Evolutionary conservation across 2,888 invertebrate genomes (phyloP), one percentile per base, ranked within the genome.

Genomic region (Dioctria linearis): DNA sequence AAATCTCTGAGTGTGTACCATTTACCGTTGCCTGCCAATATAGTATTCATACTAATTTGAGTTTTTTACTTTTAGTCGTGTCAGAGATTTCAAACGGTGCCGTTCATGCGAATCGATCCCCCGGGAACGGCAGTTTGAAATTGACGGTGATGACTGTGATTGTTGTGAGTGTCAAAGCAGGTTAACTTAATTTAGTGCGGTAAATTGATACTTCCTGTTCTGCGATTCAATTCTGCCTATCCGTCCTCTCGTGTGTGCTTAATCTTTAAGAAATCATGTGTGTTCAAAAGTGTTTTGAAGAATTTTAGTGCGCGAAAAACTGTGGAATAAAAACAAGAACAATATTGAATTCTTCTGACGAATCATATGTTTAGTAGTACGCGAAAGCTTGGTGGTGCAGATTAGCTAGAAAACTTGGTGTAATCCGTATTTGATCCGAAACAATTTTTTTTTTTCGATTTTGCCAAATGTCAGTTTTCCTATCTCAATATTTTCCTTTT

Each of bases 1-100:
- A 5, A 9, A n/a, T 40, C 25, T 6, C 61, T 13, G n/a, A 54
- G 25, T 61, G 61, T 39, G 61, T 39, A 25, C 37, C 6, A 61
- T 61, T 5, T 3, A 39, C 63, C 25, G 25, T 25, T 25, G 40
- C 42, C 2, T 46, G 49, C 9, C 49, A 46, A 8, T 46, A 46
- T 25, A 51, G 67, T 66, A 67, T 46, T 79, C 65, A 65, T 25
- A 25, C 25, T 25, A 25, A 25, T 25, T 25, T 25, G 25, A 25
- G 25, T 25, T 25, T 25, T 25, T 25, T 25, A 25, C 25, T 51
- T 67, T 65, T 40, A 59, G 69, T 78, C 80, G 69, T 80, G 61
- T 61, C 78, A 78, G 76, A 69, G 80, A 80, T 46, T 78, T 80
- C 51, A 57, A 78, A 43, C 80, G 76, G 78, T 61, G 9, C 63